Evolutionary conservation across 2,888 invertebrate species (phyloP).

Genomic region (Pecten maximus): DNA sequence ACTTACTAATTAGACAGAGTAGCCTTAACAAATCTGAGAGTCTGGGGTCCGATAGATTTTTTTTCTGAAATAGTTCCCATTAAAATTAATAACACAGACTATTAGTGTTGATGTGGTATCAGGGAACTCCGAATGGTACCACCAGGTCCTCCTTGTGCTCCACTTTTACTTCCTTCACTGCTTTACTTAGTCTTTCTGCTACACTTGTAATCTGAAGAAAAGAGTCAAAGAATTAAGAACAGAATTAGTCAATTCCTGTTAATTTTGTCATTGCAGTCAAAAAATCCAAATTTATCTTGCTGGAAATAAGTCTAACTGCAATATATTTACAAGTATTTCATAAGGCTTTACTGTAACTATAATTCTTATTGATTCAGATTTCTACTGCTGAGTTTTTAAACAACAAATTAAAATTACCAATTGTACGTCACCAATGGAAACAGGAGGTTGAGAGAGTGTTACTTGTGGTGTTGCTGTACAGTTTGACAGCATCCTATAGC

Average conservation of each 20-base stretch:
- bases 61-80: not conserved
- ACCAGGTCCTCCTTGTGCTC: conserved; percentile 95
- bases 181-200: conserved; percentile 87
- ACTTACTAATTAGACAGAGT: not conserved
- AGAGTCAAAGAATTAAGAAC: too few species aligned
- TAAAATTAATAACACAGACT: not conserved
- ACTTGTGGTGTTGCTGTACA: conserved; percentile 91
- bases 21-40: not conserved
- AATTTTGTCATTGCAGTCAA: too few species aligned
- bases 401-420: conserved; percentile 85
- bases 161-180: conserved; percentile 91
- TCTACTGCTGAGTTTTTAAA: too few species aligned
- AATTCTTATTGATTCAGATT: too few species aligned
- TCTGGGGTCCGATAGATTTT: conserved; percentile 14
- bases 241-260: too few species aligned
- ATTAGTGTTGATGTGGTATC: conserved; percentile 49
- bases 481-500: conserved; percentile 72
- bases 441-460: conserved; percentile 86
- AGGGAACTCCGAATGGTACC: conserved; percentile 92
- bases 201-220: conserved; percentile 88
- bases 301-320: too few species aligned
- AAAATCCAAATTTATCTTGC: too few species aligned
- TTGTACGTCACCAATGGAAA: conserved; percentile 87
- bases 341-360: too few species aligned
- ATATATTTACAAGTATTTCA: too few species aligned